Percentiles rank a stretch among this genome's conserved stretches.
Evolutionary conservation across 1,140 invertebrate species (phyloP).

Genomic region (Anthonomus grandis): DNA sequence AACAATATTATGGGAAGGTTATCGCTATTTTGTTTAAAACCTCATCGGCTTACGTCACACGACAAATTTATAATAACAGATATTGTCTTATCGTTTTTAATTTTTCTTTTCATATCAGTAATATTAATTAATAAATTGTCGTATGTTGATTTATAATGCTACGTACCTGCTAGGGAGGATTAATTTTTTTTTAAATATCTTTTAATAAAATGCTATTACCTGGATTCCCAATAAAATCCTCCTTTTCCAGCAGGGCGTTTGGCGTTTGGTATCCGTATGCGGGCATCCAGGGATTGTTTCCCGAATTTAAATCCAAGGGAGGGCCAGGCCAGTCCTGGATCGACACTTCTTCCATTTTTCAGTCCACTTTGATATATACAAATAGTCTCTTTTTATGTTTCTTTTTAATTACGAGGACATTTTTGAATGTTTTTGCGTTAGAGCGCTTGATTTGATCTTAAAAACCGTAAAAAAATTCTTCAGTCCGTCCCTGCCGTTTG

Average conservation of each 20-base stretch:
- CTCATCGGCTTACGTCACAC: no score
- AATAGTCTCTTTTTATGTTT: background rate
- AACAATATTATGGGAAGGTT: no score
- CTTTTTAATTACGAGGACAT: background rate
- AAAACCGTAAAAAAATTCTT: background rate
- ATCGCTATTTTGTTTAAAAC: no score
- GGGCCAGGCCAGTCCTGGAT: conserved; percentile 63
- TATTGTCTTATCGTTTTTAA: no score
- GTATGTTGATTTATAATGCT: no score
- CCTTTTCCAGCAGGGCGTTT: conserved; percentile 54
- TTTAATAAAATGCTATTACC: conserved; percentile 45
- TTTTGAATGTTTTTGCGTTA: background rate
- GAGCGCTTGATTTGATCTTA: background rate
- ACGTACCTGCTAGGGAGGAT: no score
- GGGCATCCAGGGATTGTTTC: conserved; percentile 62
- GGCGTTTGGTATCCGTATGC: conserved; percentile 63
- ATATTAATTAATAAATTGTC: no score
- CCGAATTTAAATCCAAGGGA: conserved; percentile 47
- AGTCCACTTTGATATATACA: background rate
- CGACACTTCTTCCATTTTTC: conserved; percentile 57
- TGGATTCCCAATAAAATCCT: conserved; percentile 58
- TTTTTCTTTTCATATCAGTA: no score
- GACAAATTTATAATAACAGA: no score
- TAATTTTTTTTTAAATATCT: no score
- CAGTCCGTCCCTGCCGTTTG: background rate